phyloP scores from a whole-genome alignment of 2,113 vertebrate species.

The Passer montanus region DNA sequence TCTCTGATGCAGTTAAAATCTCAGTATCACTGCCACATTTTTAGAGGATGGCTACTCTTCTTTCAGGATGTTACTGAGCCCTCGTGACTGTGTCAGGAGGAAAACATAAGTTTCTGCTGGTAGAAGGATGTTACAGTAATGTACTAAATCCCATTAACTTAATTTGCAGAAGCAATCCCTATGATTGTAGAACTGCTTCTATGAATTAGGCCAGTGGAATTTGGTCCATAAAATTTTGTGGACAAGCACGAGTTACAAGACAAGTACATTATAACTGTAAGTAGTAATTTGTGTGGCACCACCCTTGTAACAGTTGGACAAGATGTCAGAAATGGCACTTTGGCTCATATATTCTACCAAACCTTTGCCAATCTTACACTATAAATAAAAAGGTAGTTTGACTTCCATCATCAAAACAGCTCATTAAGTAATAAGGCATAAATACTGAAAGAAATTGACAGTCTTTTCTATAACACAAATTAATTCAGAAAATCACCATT shows the following conservation, averaged over 20 bases:
- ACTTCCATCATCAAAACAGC: conserved; percentile 69
- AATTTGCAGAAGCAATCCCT: neutral
- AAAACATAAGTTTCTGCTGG: neutral
- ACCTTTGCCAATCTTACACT: conserved; percentile 31
- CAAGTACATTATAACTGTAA: neutral
- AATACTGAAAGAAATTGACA: conserved; percentile 71
- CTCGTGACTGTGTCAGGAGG: neutral
- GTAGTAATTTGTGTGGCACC: neutral
- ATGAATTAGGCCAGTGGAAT: neutral
- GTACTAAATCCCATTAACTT: neutral
- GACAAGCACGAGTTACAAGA: neutral
- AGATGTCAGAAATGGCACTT: conserved; percentile 8
- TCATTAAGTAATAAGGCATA: conserved; percentile 73
- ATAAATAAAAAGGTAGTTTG: conserved; percentile 66
- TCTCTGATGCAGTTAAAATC: neutral
- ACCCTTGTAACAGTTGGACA: neutral
- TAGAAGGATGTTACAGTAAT: neutral
- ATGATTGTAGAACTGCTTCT: neutral
- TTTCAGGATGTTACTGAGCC: neutral
- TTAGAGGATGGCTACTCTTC: neutral
- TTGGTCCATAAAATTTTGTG: neutral
- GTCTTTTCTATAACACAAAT: conserved; percentile 68
- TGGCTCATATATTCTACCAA: neutral
- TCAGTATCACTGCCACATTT: neutral
- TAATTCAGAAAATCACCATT: conserved; percentile 75